A percentile compares a stretch with the other conserved stretches of the same genome.
These are phyloP conservation scores for Scaptodrosophila latifasciaeformis DNA, from an alignment of 2,888 invertebrate species.

Conservation along the genomic window DNA sequence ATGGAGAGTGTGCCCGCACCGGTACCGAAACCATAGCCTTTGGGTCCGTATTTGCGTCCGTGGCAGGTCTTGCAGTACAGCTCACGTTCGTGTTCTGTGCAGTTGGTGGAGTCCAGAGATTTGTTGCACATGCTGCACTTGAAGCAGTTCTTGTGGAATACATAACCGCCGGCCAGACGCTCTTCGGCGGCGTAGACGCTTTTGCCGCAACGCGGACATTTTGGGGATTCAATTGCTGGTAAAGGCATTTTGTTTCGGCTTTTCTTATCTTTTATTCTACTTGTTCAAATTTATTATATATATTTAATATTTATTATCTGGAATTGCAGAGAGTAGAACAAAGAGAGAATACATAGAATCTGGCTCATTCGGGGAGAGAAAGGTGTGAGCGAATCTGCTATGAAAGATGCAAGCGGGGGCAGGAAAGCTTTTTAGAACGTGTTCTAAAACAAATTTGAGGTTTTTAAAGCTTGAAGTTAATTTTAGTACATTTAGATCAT, in stretches of 20 bases:
- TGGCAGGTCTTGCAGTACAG: slow-evolving; percentile 57
- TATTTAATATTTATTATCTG: slow-evolving; percentile 58
- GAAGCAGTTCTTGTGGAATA: slow-evolving; percentile 64
- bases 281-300: slow-evolving; percentile 6
- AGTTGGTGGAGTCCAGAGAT: slow-evolving; percentile 61
- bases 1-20: slow-evolving; percentile 62
- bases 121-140: slow-evolving; percentile 65
- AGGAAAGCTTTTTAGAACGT: slow-evolving; percentile 23
- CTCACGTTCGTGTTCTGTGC: slow-evolving; percentile 57
- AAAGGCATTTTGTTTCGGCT: slow-evolving; percentile 38
- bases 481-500: too few species aligned
- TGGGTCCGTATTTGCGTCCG: slow-evolving; percentile 56
- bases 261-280: neutral
- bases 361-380: neutral
- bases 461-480: too few species aligned
- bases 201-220: slow-evolving; percentile 59
- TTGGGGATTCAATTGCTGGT: slow-evolving; percentile 59
- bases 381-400: neutral
- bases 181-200: slow-evolving; percentile 59
- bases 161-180: slow-evolving; percentile 56
- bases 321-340: slow-evolving; percentile 46
- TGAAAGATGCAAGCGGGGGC: neutral
- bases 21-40: slow-evolving; percentile 56
- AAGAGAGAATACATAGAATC: slow-evolving; percentile 38
- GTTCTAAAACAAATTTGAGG: too few species aligned